phyloP scores from a whole-genome alignment of 2,888 invertebrate genomes.

The Priocnemis perturbator region DNA sequence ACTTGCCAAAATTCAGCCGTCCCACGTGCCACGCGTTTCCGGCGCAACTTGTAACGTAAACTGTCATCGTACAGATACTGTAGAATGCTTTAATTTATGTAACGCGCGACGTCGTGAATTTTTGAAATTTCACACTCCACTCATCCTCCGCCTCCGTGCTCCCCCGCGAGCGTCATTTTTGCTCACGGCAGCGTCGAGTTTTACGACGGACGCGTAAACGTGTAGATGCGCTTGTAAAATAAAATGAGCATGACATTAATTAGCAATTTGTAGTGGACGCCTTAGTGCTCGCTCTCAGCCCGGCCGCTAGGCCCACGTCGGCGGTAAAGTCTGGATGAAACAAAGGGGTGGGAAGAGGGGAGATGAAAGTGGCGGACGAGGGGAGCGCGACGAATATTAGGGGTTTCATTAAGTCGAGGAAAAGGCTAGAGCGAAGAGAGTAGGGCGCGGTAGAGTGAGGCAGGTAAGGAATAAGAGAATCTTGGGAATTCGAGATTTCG shows the following conservation, averaged over 20 bases:
- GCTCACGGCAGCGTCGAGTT: slow-evolving; percentile 3
- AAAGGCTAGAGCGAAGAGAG: slow-evolving; percentile 24
- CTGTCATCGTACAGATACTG: too few relatives aligned
- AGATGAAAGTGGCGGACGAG: slow-evolving; percentile 4
- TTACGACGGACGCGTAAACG: slow-evolving; percentile 14
- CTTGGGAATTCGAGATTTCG: slow-evolving; percentile 41
- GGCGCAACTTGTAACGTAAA: too few relatives aligned
- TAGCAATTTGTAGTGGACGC: slow-evolving; percentile 43
- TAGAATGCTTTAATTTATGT: too few relatives aligned
- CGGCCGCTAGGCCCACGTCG: slow-evolving; percentile 9
- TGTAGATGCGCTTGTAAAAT: slow-evolving; percentile 22
- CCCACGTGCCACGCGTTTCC: too few relatives aligned
- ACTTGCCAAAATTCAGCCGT: too few relatives aligned
- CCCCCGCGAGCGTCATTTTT: slow-evolving; percentile 7
- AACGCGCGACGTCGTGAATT: too few relatives aligned
- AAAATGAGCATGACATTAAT: slow-evolving; percentile 46
- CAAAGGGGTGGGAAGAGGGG: not conserved
- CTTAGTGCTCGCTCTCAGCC: slow-evolving; percentile 32
- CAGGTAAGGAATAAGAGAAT: slow-evolving; percentile 38
- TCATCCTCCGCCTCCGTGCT: slow-evolving; percentile 37
- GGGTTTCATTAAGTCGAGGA: slow-evolving; percentile 47
- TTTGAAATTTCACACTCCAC: slow-evolving; percentile 16
- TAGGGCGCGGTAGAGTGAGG: slow-evolving; percentile 22
- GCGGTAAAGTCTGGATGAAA: slow-evolving; percentile 25
- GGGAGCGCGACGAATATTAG: slow-evolving; percentile 31